Percentiles rank a stretch among this genome's conserved stretches.
phyloP scores from a whole-genome alignment of 2,888 invertebrate species.

The Eucriotettix oculatus region DNA sequence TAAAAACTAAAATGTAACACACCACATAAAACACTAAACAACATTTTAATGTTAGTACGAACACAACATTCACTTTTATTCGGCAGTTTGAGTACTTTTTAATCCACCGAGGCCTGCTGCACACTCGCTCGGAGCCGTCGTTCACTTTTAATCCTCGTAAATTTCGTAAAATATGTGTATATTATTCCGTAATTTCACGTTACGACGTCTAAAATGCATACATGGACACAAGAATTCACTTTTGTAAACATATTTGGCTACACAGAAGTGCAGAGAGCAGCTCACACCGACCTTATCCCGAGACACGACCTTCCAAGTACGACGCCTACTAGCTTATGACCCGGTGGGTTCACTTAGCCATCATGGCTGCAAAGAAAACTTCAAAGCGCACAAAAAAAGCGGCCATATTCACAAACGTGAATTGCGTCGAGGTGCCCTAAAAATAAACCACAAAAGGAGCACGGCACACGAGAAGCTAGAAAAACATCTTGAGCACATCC shows the following conservation, averaged over 20 bases:
- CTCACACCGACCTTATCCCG: slow-evolving; percentile 10
- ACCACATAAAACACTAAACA: neutral
- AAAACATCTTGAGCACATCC: slow-evolving; percentile 2
- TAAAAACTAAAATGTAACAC: neutral
- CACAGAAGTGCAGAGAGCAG: neutral
- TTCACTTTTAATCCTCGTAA: neutral
- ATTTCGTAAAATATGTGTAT: neutral
- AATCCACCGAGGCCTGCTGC: neutral
- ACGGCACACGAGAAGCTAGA: slow-evolving; percentile 3
- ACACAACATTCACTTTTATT: neutral
- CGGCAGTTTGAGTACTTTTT: neutral
- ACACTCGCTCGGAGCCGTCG: neutral
- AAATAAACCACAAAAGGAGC: slow-evolving; percentile 8
- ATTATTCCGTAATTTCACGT: neutral
- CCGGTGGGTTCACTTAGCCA: slow-evolving; percentile 15
- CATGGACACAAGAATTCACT: neutral
- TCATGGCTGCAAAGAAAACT: slow-evolving; percentile 16
- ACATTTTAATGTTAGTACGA: neutral
- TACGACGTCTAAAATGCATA: neutral
- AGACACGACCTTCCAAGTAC: slow-evolving; percentile 13
- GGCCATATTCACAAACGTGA: slow-evolving; percentile 14
- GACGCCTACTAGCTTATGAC: slow-evolving; percentile 14
- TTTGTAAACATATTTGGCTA: neutral
- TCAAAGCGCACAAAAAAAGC: slow-evolving; percentile 15
- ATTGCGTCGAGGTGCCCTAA: slow-evolving; percentile 10